Evolutionary conservation across 2,888 invertebrate species (phyloP), one percentile per base, ranked within the genome.

Genomic region (Pheosia gnoma): DNA sequence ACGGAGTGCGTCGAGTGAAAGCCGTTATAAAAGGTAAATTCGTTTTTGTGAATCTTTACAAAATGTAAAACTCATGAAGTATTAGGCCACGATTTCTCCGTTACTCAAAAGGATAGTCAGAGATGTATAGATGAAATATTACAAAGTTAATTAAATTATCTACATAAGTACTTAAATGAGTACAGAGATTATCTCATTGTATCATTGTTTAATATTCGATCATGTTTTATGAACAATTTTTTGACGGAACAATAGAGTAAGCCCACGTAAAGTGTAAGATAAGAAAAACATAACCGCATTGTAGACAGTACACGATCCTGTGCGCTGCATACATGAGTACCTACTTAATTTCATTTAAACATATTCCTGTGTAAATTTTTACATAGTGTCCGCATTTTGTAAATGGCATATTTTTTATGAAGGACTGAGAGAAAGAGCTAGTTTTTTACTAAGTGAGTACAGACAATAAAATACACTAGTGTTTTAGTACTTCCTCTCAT

Each of bases 21-120:
- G 83, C 88, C 62, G 74, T 86, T 55, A 87, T 94, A 67, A 91
- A 89, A 94, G 94, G 94, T 94, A 90, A 71, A 60, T 58, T 58
- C 57, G 3, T 57, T 61, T 58, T 41, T 53, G 59, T 58, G 38
- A 7, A 62, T 57, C 25, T 57, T 11, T 56, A 41, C 38, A n/a
- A 2, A 25, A 61, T 36, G 47, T 47, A 47, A 37, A 53, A 53
- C n/a, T 55, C n/a, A 55, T 37, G 8, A 11, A 37, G 10, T 8
- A 53, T 55, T 55, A 55, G 55, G 55, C 39, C 55, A 55, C 39
- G 55, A n/a, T 53, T 53, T 53, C 37, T 8, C 13, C 53, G 25
- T 25, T 36, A 54, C 13, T 55, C 39, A 13, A 55, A 39, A 55
- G 6, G 5, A 5, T 11, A 37, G 38, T 53, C 37, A 11, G 51